Conservation (phyloP, 2,113 vertebrate species). For the Microtus richardsoni region DNA sequence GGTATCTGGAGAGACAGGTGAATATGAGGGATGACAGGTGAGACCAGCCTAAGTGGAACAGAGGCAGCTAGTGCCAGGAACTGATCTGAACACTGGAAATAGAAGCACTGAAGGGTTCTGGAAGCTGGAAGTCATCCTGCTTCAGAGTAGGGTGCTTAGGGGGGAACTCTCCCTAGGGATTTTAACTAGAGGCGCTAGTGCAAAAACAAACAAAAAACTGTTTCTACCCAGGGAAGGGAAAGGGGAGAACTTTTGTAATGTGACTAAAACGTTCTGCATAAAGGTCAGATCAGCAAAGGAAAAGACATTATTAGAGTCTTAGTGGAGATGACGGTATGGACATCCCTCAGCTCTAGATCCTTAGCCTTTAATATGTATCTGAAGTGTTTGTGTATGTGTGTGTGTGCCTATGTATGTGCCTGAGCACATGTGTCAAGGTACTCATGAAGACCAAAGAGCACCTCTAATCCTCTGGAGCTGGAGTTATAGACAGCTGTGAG, state of each 20-base stretch:
- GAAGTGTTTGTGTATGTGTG: not conserved
- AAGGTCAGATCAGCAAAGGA: not conserved
- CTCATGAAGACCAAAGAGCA: not conserved
- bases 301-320: not conserved
- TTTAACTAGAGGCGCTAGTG: not conserved
- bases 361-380: not conserved
- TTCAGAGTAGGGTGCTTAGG: not conserved
- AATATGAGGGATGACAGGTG: not conserved
- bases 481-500: not conserved
- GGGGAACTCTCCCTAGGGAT: not conserved
- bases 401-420: no score
- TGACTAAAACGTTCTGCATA: not conserved
- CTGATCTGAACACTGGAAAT: not conserved
- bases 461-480: not conserved
- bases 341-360: not conserved
- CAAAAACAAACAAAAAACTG: not conserved
- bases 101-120: not conserved
- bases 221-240: not conserved
- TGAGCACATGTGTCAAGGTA: not conserved
- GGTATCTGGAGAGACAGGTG: not conserved
- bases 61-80: not conserved
- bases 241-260: not conserved
- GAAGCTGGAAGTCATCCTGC: not conserved
- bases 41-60: not conserved
- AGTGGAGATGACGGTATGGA: not conserved